Conservation (phyloP, 2,113 vertebrate genomes). For the Noctilio leporinus region DNA sequence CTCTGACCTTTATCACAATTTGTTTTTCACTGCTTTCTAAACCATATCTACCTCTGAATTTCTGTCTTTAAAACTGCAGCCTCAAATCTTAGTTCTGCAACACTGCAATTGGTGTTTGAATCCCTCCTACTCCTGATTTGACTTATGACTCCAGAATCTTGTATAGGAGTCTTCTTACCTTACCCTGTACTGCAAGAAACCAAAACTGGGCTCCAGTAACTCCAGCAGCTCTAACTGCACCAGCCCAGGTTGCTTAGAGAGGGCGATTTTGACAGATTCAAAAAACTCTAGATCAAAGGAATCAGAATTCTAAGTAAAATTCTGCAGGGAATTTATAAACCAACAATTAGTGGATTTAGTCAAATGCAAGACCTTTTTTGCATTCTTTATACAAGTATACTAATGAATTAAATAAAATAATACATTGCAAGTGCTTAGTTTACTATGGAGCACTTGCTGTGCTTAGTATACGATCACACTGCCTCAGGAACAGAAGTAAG, state of each 20-base stretch:
- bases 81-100: neutral
- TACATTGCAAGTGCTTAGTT: neutral
- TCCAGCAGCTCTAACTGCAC: neutral
- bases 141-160: neutral
- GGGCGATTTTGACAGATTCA: neutral
- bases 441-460: neutral
- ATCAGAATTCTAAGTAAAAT: neutral
- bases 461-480: neutral
- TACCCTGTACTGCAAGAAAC: neutral
- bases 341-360: neutral
- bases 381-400: neutral
- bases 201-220: neutral
- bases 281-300: neutral
- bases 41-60: neutral
- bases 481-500: slow-evolving; percentile 3
- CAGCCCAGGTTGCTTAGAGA: neutral
- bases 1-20: neutral
- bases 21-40: neutral
- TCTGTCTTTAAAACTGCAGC: neutral
- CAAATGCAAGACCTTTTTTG: neutral
- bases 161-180: neutral
- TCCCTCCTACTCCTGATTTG: neutral
- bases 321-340: neutral
- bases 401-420: slow-evolving; percentile 32
- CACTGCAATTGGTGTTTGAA: neutral